Percentiles rank a stretch among this genome's conserved stretches.
Conservation (phyloP, 2,797 vertebrate genomes). For the Lithobates pipiens region DNA sequence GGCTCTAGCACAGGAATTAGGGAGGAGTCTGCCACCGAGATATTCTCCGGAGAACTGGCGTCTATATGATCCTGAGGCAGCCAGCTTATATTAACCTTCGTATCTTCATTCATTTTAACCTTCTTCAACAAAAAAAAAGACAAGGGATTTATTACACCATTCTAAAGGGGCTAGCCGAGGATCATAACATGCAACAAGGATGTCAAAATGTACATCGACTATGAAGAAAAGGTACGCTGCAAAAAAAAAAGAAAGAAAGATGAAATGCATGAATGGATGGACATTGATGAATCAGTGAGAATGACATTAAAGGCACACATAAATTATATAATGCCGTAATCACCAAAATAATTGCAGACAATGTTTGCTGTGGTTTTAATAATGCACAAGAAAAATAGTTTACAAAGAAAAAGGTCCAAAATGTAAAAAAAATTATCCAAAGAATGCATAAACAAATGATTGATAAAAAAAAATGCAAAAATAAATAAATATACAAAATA, state of each 20-base stretch:
- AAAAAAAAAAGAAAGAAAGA: neutral
- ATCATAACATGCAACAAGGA: constrained; percentile 68
- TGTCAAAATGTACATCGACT: neutral
- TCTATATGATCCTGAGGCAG: constrained; percentile 85
- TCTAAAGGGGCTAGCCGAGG: constrained; percentile 53
- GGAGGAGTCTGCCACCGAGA: constrained; percentile 79
- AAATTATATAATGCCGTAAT: neutral
- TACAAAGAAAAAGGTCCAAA: no score
- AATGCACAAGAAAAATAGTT: no score
- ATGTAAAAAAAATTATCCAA: no score
- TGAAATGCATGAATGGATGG: neutral
- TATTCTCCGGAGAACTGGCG: constrained; percentile 84
- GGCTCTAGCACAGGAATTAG: constrained; percentile 76
- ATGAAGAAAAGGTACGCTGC: neutral
- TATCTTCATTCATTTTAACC: constrained; percentile 94
- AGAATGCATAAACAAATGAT: no score
- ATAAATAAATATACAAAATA: no score
- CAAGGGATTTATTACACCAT: constrained; percentile 70
- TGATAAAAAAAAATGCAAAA: no score
- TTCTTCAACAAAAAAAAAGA: constrained; percentile 80
- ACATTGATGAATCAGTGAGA: neutral
- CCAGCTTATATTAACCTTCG: constrained; percentile 88
- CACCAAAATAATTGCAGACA: neutral
- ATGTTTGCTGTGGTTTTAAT: no score
- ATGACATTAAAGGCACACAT: neutral